A percentile compares a stretch with the other conserved stretches of the same genome.
phyloP scores from a whole-genome alignment of 2,888 invertebrate species.

The Philopedon plagiatum region DNA sequence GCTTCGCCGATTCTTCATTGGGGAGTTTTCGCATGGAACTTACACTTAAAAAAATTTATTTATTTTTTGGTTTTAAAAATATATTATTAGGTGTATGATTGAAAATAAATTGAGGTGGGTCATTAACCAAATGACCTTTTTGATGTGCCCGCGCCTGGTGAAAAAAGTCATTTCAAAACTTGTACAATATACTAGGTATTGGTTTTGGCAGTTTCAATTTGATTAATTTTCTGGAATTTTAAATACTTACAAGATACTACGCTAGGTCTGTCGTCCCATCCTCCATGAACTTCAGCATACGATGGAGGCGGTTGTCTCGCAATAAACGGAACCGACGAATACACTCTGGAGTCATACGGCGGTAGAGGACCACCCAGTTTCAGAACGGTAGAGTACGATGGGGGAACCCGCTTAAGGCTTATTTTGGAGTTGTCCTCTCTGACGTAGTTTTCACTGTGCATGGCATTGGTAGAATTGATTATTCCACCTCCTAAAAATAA shows the following conservation, averaged over 20 bases:
- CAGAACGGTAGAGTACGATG: conserved; percentile 64
- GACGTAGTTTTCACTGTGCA: conserved; percentile 36
- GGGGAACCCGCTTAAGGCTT: conserved; percentile 53
- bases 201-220: too few relatives aligned
- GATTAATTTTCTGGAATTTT: too few relatives aligned
- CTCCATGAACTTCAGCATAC: conserved; percentile 59
- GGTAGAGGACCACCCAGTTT: conserved; percentile 56
- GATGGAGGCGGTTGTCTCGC: conserved; percentile 59
- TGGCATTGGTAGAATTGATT: conserved; percentile 45
- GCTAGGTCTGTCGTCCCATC: conserved; percentile 55
- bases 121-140: too few relatives aligned
- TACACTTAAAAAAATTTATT: too few relatives aligned
- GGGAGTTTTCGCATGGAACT: too few relatives aligned
- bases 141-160: too few relatives aligned
- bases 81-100: too few relatives aligned
- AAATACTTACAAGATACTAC: conserved; percentile 54
- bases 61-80: too few relatives aligned
- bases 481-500: conserved; percentile 29
- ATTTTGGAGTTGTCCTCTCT: conserved; percentile 3
- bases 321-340: conserved; percentile 53
- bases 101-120: too few relatives aligned
- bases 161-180: too few relatives aligned
- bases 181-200: too few relatives aligned
- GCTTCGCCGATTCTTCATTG: too few relatives aligned
- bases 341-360: conserved; percentile 9